A percentile compares a stretch with the other conserved stretches of the same genome.
These are phyloP conservation scores for Thaumetopoea pityocampa DNA, from an alignment of 1,140 invertebrate species.

Conservation along the genomic window DNA sequence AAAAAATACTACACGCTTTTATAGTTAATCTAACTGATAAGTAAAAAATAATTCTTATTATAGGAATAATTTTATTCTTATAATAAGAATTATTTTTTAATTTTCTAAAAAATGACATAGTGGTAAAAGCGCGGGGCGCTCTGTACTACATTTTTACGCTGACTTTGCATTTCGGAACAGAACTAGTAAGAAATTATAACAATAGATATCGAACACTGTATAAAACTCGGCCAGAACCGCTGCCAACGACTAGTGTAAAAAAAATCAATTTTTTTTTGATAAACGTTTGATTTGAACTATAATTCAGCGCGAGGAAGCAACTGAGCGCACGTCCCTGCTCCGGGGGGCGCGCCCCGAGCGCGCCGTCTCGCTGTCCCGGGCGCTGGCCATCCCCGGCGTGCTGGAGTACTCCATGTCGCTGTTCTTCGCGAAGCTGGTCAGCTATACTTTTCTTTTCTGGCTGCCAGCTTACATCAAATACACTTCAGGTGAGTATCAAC, in stretches of 20 bases:
- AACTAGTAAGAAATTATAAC: no score
- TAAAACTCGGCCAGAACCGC: no score
- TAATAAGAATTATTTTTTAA: no score
- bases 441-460: conserved; percentile 98
- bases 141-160: no score
- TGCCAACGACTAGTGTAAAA: no score
- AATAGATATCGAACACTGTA: background rate
- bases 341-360: conserved; percentile 27
- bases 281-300: background rate
- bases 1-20: no score
- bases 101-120: background rate
- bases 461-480: conserved; percentile 91
- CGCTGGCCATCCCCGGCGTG: conserved; percentile 93
- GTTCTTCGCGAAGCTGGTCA: conserved; percentile 98
- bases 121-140: no score
- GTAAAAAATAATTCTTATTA: no score
- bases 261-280: no score
- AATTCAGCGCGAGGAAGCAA: conserved; percentile 31
- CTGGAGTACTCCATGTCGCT: conserved; percentile 95
- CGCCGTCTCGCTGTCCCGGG: conserved; percentile 87
- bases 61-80: no score
- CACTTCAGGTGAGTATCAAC: conserved; percentile 83
- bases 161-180: no score
- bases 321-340: conserved; percentile 52
- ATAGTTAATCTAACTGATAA: no score